These are phyloP conservation scores for Aphelocoma californica DNA, from an alignment of 2,797 vertebrate genomes.

Conservation along the genomic window DNA sequence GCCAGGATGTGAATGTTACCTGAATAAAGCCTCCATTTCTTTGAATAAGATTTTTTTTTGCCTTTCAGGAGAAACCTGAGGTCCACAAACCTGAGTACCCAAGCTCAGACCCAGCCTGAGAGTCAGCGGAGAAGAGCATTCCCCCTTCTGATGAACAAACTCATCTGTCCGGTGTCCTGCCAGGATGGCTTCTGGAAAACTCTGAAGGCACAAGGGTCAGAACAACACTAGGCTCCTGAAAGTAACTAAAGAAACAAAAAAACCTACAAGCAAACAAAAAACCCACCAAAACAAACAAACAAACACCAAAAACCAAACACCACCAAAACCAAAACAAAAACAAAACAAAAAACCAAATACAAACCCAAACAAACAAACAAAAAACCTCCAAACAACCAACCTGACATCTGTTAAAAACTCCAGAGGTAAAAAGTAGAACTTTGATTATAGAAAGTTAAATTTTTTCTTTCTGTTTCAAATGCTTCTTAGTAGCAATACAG, in stretches of 20 bases:
- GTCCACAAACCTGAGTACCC: neutral
- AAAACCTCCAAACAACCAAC: neutral
- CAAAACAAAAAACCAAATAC: neutral
- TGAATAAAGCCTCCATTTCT: neutral
- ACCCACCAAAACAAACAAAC: neutral
- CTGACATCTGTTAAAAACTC: neutral
- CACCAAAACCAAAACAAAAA: neutral
- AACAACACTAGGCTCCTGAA: neutral
- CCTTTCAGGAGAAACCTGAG: neutral
- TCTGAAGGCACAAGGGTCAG: neutral
- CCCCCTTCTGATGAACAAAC: neutral
- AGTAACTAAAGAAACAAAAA: neutral
- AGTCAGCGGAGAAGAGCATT: neutral
- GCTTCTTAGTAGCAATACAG: neutral
- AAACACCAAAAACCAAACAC: too few species aligned
- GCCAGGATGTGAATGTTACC: neutral
- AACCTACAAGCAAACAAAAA: neutral
- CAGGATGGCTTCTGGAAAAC: neutral
- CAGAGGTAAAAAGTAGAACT: neutral
- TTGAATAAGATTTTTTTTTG: neutral
- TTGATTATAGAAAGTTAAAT: neutral
- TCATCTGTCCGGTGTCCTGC: neutral
- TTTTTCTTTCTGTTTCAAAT: neutral
- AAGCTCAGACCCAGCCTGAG: neutral
- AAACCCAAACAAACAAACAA: neutral